Base-by-base conservation (phyloP, 2,888 invertebrate species). In the Drosophila kuntzei region DNA sequence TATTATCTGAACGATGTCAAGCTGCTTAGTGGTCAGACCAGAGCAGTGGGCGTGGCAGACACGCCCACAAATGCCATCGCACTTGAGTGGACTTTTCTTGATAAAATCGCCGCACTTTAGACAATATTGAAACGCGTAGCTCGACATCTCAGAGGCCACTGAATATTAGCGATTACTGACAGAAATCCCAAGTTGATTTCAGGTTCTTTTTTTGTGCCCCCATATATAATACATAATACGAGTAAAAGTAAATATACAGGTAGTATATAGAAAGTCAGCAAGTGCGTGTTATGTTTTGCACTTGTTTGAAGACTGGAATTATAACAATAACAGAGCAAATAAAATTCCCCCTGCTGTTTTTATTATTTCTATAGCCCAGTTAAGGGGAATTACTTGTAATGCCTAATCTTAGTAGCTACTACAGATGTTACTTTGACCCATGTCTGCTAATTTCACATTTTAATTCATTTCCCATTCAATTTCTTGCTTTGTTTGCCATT, bases 141-240 rank as follows among this genome's bases (percentile, higher is more conserved):
- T 54, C 77, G 72, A 87, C 89, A 89, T 87, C 51, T 60, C 16
- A 36, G 12, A n/a, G 57, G n/a, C 12, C 59, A 66, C 71, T 71
- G 49, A 47, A 27, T 9, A 27, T 46, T 68, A 65, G 73, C 74
- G 11, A 29, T 9, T 73, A 71, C 22, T 51, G 22, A 11, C 25
- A 18, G 7, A 41, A n/a, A 25, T 54, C 62, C 41, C 54, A n/a
- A n/a, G 37, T 49, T n/a, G 6, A 34, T 22, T 22, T 14, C 29
- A 20, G 74, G 82, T 85, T 79, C 75, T 83, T 81, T 77, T 72
- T 66, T 8, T 41, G 37, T 63, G 25, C 29, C 12, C 12, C 29
- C 12, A 8, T 14, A 37, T n/a, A 43, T 36, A 14, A 36, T 46
- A 43, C 18, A 47, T 47, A 12, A 6, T 29, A 29, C 3, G 7